Conservation (phyloP, 2,888 invertebrate species). For the Stenchaetothrips biformis region DNA sequence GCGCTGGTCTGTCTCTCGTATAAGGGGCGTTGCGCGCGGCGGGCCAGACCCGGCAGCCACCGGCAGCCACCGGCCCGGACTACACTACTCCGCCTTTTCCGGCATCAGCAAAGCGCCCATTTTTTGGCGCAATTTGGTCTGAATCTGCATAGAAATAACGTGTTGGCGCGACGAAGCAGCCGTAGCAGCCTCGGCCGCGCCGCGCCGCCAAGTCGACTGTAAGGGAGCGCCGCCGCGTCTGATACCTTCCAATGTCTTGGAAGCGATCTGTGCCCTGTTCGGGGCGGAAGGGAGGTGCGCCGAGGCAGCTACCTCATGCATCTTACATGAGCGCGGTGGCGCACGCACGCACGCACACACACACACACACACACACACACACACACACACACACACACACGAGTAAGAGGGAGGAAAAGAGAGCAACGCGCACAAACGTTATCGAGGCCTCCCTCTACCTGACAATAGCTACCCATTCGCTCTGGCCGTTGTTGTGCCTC, state of each 20-base stretch:
- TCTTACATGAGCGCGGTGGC: conserved; percentile 4
- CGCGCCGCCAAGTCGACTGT: background rate
- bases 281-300: background rate
- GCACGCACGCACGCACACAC: background rate
- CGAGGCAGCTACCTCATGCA: conserved; percentile 1
- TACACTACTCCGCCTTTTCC: no score
- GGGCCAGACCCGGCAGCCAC: background rate
- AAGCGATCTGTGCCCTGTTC: background rate
- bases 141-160: background rate
- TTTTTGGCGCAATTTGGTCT: no score
- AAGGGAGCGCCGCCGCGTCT: background rate
- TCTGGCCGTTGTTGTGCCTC: no score
- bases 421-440: background rate
- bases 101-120: no score
- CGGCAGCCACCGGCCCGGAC: no score
- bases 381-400: background rate
- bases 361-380: background rate
- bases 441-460: background rate
- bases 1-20: no score
- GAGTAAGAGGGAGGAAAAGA: background rate
- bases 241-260: background rate
- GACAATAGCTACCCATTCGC: background rate
- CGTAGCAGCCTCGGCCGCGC: background rate
- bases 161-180: background rate
- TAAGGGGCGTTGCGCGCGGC: no score